Conservation (phyloP, 2,113 vertebrate genomes). For the Nematolebias whitei region DNA sequence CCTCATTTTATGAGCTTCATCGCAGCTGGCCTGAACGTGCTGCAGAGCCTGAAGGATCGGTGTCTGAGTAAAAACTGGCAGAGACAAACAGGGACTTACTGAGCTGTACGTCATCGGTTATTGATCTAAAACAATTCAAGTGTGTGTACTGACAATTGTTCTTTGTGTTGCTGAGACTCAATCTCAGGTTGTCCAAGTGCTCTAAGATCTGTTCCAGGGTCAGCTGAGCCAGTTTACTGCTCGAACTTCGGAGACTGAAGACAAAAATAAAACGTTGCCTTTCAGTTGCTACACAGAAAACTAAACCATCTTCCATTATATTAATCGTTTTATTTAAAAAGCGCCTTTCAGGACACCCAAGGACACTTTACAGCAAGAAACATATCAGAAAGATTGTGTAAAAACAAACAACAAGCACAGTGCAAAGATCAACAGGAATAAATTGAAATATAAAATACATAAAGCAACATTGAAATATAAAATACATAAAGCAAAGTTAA, state of each 20-base stretch:
- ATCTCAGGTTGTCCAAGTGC: conserved; percentile 90
- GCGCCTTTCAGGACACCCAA: no score
- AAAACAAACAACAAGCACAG: no score
- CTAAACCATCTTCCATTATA: no score
- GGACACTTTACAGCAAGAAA: no score
- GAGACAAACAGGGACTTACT: background rate
- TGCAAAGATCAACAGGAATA: no score
- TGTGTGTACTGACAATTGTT: conserved; percentile 75
- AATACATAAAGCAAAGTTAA: no score
- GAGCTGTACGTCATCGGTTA: background rate
- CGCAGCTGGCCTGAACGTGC: conserved; percentile 96
- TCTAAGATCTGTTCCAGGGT: conserved; percentile 97
- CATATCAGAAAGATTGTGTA: no score
- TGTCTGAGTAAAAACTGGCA: conserved; percentile 90
- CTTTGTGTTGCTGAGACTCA: conserved; percentile 91
- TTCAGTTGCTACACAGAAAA: background rate
- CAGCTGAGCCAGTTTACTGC: conserved; percentile 95
- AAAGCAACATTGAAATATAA: no score
- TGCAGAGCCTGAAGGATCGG: conserved; percentile 95
- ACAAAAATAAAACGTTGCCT: background rate
- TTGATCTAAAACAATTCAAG: background rate
- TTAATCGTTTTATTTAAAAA: no score
- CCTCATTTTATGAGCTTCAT: conserved; percentile 97
- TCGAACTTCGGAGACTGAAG: conserved; percentile 89
- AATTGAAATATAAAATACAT: no score